Evolutionary conservation across 2,113 vertebrate species (phyloP), one percentile per base, ranked within the genome.

Genomic region (Tetraodon nigroviridis): DNA sequence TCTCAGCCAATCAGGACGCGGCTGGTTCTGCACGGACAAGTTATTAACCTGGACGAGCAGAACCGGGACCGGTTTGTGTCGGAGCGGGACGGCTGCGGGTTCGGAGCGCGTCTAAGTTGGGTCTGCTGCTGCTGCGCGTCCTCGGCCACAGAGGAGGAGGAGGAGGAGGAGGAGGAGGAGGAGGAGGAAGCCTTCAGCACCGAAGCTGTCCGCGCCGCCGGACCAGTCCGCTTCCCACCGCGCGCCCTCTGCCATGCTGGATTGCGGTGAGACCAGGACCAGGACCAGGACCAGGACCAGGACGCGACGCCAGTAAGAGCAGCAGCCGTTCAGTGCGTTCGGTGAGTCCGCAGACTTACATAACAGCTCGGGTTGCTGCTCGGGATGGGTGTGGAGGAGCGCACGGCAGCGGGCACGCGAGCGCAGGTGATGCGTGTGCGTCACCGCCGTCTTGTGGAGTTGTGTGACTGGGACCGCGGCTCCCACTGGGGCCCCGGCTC

Each of bases 221-320:
- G 61, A 64, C 46, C 68, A 78, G 55, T 55, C 63, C 52, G 20
- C 45, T 3, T 63, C n/a, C 32, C 54, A 63, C 42, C 51, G 18
- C 72, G 20, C 60, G 64, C 18, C 68, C 79, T 67, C 70, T 88
- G 88, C 79, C 76, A 91, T 91, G 90, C 89, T 84, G 82, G 78
- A 74, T 64, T 60, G 70, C 89, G 61, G 69, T 90, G 76, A 87
- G 67, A 59, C 72, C 5, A 20, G 19, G 20, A 51, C 19, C 17
- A 37, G 32, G 32, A 37, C 32, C 32, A 37, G 32, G 32, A 37
- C 32, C 32, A 11, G 32, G 32, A 37, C 12, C 32, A 12, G 32
- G 51, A 63, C 62, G 66, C 75, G 76, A 65, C 77, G 45, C 71
- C 77, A 84, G 76, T 84, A 61, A 59, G 63, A 75, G 27, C 55